Base-by-base conservation (phyloP, 2,797 vertebrate genomes). In the Scomberomorus guttatus region DNA sequence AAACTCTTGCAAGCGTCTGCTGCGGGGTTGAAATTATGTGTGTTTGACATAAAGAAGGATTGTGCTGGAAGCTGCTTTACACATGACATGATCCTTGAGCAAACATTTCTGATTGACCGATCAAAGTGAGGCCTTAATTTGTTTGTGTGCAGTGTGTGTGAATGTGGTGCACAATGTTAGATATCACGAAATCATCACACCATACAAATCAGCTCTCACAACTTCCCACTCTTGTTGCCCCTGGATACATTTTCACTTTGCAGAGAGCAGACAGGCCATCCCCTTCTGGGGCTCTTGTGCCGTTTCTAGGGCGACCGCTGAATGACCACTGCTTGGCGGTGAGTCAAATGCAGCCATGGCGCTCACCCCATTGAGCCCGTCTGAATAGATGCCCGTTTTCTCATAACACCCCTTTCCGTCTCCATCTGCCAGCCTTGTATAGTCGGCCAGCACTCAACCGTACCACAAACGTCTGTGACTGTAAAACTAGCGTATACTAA, bases 291-390 rank as follows among this genome's bases (percentile, higher is more conserved):
- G 84, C 86, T 92, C 89, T 89, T 77, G 86, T 89, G 81, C 87
- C 6, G 94, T 95, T 94, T 92, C 94, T 90, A 91, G 82, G 93
- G 90, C 85, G 87, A 95, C 94, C 51, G 72, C 87, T 94, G 91
- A 94, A 95, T 94, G 91, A 90, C 89, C 80, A 67, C 90, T 85
- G 90, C 86, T 87, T 93, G 93, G 92, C 92, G 2, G 72, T 54
- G 87, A 92, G 91, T 93, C 93, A 92, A 88, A 92, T 74, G 82
- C 89, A 90, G 85, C 80, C 83, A 77, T 89, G 86, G 86, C 65
- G 63, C 83, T 92, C 82, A 84, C 77, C 87, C 92, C 86, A 87
- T 92, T 93, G 81, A 94, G 79, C 18, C 71, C 18, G 77, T 70
- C 82, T 95, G 90, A 94, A 94, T 91, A 92, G 92, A 88, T 82